phyloP scores from a whole-genome alignment of 2,888 invertebrate genomes.

The Taphrorychus bicolor region DNA sequence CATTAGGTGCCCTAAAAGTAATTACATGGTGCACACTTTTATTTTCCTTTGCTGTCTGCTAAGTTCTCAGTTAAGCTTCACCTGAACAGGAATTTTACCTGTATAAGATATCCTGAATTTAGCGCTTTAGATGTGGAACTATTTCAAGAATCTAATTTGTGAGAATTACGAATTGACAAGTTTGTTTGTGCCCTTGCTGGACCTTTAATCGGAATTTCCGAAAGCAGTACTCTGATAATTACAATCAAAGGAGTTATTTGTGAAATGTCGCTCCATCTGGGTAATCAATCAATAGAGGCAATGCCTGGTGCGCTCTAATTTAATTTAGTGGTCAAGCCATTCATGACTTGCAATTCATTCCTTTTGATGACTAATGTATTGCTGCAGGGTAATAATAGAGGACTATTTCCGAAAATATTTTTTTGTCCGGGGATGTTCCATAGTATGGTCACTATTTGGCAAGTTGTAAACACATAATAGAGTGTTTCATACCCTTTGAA shows the following conservation, averaged over 20 bases:
- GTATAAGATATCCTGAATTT: background rate
- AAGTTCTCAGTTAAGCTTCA: background rate
- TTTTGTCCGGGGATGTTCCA: no score
- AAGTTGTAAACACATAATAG: no score
- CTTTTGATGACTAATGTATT: conserved; percentile 31
- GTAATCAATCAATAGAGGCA: conserved; percentile 21
- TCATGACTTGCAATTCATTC: conserved; percentile 33
- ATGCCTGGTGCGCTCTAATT: conserved; percentile 25
- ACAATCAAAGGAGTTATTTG: conserved; percentile 38
- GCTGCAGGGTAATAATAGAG: no score
- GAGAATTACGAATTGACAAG: conserved; percentile 1
- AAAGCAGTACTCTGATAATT: conserved; percentile 27
- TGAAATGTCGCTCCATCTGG: conserved; percentile 31
- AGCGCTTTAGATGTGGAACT: background rate
- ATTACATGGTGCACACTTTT: background rate
- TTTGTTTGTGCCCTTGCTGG: background rate
- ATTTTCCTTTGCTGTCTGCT: background rate
- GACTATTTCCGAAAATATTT: no score
- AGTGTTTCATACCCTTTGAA: no score
- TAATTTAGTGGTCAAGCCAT: conserved; percentile 31
- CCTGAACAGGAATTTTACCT: background rate
- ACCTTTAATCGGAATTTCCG: conserved; percentile 7
- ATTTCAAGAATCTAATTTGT: background rate
- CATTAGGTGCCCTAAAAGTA: background rate
- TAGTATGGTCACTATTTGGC: no score